Base-by-base conservation (phyloP, 2,888 invertebrate genomes). In the Nemotelus nigrinus region DNA sequence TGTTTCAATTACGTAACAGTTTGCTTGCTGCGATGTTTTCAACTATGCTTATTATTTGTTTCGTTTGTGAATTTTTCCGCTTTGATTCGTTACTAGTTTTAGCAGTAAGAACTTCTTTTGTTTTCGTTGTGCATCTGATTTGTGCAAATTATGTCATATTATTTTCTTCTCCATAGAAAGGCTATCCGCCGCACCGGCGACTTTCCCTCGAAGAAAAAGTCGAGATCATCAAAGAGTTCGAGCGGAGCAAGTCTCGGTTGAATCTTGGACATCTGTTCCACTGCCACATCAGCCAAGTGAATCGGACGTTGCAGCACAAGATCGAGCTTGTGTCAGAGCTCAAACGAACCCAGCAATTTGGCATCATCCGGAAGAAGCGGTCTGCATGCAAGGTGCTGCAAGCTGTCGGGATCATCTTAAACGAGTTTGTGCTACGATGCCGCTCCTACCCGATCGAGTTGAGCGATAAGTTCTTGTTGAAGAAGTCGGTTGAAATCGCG, bases 141-240 rank as follows among this genome's bases (percentile, higher is more conserved):
- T 50, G 1, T 50, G 53, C 53, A 50, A 50, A 50, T 10, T 7
- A 50, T 50, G 53, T 6, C 53, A 10, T 6, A 50, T 50, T 50
- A 10, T 25, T 60, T 60, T 7, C 45, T 64, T 47, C 45, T 41
- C 41, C 63, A 8, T 47, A 65, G 65, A 25, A 47, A 65, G 47
- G 44, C 43, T 43, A 55, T 39, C 70, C 53, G 8, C 58, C 58
- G 2, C 72, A 72, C 41, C 72, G 72, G 6, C 7, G 5, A 4
- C 72, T 72, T 58, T 60, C 72, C 25, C 45, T 72, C 25, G 60
- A 72, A 47, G 72, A 58, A 39, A 72, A 72, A 60, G 8, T 72
- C 45, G 72, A 72, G 45, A 72, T 72, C 25, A 72, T 72, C 45
- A 58, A 72, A 60, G 72, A 72, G 8, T 72, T 41, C 41, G 72